These are phyloP conservation scores for Microdon myrmicae DNA, from an alignment of 2,888 invertebrate species.

Conservation along the genomic window DNA sequence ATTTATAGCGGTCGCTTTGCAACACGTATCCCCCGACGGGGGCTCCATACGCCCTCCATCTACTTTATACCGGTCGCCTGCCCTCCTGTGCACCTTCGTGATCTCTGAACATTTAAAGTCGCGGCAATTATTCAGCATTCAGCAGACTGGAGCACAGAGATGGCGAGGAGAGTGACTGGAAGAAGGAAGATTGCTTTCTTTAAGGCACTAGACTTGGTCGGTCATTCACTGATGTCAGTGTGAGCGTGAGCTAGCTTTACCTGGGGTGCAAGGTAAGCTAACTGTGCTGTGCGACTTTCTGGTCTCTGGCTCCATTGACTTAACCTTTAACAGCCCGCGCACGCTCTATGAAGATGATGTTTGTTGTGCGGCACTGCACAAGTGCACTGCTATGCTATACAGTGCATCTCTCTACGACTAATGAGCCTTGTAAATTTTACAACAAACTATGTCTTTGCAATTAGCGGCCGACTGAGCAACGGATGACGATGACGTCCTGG, in stretches of 20 bases:
- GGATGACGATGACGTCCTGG: constrained; percentile 16
- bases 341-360: constrained; percentile 33
- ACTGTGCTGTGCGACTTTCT: background rate
- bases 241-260: too few relatives aligned
- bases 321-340: constrained; percentile 37
- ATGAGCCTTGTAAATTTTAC: constrained; percentile 52
- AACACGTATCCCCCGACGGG: constrained; percentile 22
- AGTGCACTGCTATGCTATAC: too few relatives aligned
- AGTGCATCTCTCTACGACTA: constrained; percentile 40
- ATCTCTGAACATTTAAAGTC: constrained; percentile 44
- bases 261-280: too few relatives aligned
- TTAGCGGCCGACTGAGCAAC: constrained; percentile 30
- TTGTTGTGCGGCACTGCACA: constrained; percentile 17
- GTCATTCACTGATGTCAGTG: too few relatives aligned
- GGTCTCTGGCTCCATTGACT: constrained; percentile 16
- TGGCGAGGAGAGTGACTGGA: constrained; percentile 13
- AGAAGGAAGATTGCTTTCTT: constrained; percentile 9
- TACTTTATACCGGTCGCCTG: constrained; percentile 13
- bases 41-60: constrained; percentile 34
- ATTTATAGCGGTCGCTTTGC: constrained; percentile 42
- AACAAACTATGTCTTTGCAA: constrained; percentile 47
- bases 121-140: constrained; percentile 43
- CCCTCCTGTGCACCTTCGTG: constrained; percentile 7
- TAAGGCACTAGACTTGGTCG: background rate
- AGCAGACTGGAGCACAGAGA: constrained; percentile 23